Base-by-base conservation (phyloP, 2,797 vertebrate species). In the Coracias cyanogaster region DNA sequence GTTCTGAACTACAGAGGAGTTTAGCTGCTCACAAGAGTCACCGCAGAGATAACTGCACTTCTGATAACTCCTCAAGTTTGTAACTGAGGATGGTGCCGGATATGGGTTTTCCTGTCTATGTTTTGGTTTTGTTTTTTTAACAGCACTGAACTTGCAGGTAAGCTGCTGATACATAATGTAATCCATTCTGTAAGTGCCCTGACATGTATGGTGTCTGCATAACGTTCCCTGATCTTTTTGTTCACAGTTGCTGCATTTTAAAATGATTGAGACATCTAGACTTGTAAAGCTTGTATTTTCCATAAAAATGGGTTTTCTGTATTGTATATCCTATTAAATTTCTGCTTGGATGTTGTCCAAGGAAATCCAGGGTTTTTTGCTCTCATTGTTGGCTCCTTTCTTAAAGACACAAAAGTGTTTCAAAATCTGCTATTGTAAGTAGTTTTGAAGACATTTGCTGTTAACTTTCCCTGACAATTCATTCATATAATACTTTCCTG, bases 291-390 rank as follows among this genome's bases (percentile, higher is more conserved):
- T 58, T 82, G 8, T 72, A 17, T 78, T 90, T 86, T 86, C 66
- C 64, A 77, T 93, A 26, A 86, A 95, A 89, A 71, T 61, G 15
- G 12, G 2, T 2, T 89, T 94, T 93, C 28, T 89, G 5, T 52
- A 18, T 81, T 58, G n/a, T 89, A 58, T 72, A 82, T 51, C 12
- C 26, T 84, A 3, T 80, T 76, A 93, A 49, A 61, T 77, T 93
- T 82, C 60, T 86, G 51, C 55, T 94, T 89, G 71, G 64, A 79
- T 58, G 7, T 52, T 92, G n/a, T 90, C 71, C 82, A 90, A 80
- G 39, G 45, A 29, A 69, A 80, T 72, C 18, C 45, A 49, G 28
- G 12, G 4, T 10, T 14, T 58, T 67, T 82, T 90, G 67, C 67
- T 90, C 78, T 90, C n/a, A 22, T 55, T 82, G 51, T 89, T 86